A percentile compares a stretch with the other conserved stretches of the same genome.
These are phyloP conservation scores for Mythimna impura DNA, from an alignment of 2,888 invertebrate species.

Conservation along the genomic window DNA sequence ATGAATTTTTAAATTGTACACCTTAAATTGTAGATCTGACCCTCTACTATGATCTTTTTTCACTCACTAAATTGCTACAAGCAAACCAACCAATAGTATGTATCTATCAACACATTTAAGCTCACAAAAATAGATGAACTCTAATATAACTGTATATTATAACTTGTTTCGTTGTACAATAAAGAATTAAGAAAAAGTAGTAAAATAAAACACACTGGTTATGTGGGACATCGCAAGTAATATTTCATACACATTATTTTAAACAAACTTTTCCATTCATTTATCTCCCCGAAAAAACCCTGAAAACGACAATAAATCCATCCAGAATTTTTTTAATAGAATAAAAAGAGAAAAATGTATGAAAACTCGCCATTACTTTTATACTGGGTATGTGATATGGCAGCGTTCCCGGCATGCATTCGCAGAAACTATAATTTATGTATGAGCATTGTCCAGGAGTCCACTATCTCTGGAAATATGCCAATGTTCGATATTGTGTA, in stretches of 20 bases:
- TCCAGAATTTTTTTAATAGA: slow-evolving; percentile 4
- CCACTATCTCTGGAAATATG: slow-evolving; percentile 69
- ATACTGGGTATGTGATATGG: slow-evolving; percentile 63
- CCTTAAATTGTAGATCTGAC: too few relatives aligned
- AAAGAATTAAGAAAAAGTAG: too few relatives aligned
- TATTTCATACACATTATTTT: background rate
- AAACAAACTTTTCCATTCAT: background rate
- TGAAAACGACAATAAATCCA: slow-evolving; percentile 33
- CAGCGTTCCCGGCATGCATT: slow-evolving; percentile 70
- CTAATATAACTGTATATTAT: too few relatives aligned
- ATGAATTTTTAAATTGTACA: too few relatives aligned
- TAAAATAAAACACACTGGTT: background rate
- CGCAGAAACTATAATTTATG: slow-evolving; percentile 78
- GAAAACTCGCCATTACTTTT: slow-evolving; percentile 42
- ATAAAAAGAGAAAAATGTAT: slow-evolving; percentile 30
- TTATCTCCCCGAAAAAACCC: slow-evolving; percentile 12
- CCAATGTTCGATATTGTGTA: slow-evolving; percentile 64
- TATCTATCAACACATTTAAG: too few relatives aligned
- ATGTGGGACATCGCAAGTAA: background rate
- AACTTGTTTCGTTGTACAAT: too few relatives aligned
- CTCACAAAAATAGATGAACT: too few relatives aligned
- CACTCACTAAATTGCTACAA: too few relatives aligned
- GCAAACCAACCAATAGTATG: too few relatives aligned
- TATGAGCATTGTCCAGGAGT: slow-evolving; percentile 72
- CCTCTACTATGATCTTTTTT: too few relatives aligned